phyloP scores from a whole-genome alignment of 1,140 invertebrate genomes.

The Oryctes rhinoceros region DNA sequence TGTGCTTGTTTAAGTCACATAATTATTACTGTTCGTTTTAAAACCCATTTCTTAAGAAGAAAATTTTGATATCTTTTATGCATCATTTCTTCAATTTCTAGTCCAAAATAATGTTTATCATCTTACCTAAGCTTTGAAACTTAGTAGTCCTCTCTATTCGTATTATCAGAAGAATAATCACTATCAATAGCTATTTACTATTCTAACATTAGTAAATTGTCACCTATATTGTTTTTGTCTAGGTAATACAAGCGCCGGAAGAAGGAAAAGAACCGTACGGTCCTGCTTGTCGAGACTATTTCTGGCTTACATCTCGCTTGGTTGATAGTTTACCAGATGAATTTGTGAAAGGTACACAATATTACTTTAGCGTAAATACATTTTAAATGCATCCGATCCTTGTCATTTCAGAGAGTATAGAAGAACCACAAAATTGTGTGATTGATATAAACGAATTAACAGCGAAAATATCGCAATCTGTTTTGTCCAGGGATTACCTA shows the following conservation, averaged over 20 bases:
- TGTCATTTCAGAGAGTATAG: constrained; percentile 60
- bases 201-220: too few relatives aligned
- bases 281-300: constrained; percentile 92
- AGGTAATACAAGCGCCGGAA: constrained; percentile 67
- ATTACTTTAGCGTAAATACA: constrained; percentile 2
- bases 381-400: constrained; percentile 33
- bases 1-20: too few relatives aligned
- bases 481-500: constrained; percentile 80
- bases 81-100: too few relatives aligned
- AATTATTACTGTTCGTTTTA: too few relatives aligned
- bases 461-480: constrained; percentile 75
- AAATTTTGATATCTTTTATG: too few relatives aligned
- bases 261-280: constrained; percentile 92
- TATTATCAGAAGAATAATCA: too few relatives aligned
- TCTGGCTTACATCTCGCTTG: constrained; percentile 88
- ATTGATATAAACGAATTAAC: constrained; percentile 82
- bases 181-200: too few relatives aligned
- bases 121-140: too few relatives aligned
- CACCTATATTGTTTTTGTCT: not conserved
- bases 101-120: too few relatives aligned
- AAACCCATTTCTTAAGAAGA: too few relatives aligned
- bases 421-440: constrained; percentile 65
- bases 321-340: constrained; percentile 86
- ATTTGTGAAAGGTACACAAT: constrained; percentile 71
- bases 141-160: too few relatives aligned